Evolutionary conservation across 2,888 invertebrate genomes (phyloP), one percentile per base, ranked within the genome.

Genomic region (Micoletzkya japonica): DNA sequence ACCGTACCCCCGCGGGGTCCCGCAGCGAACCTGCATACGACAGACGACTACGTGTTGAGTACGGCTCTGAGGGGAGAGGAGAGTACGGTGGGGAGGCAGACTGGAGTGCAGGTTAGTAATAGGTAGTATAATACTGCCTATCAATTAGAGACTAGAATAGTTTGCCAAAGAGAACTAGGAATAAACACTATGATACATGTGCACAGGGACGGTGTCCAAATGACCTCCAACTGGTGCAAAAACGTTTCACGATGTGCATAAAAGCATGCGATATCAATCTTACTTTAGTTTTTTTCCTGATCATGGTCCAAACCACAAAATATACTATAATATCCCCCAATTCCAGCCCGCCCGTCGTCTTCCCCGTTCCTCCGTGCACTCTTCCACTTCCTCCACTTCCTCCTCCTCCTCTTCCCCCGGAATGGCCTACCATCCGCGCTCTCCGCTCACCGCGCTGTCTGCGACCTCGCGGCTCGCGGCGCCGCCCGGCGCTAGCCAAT

Each of bases 41-140:
- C 74, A 39, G 83, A 83, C 60, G 81, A 82, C 66, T 83, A 83
- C 70, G 83, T 83, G 24, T 70, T 79, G 10, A 73, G 75, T 37
- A 73, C 81, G 20, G 83, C 82, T 4, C 74, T 80, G 58, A n/a
- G 61, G 32, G 70, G n/a, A 28, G 54, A 26, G 28, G 4, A 30
- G 37, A 50, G 34, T 34, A 61, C 39, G 28, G 39, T 49, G 52
- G 30, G 50, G 61, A 59, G 56, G 26, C n/a, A 50, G 17, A 60
- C 71, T 2, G 71, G 71, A 2, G 17, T 59, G 20, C 70, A 56
- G 30, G 49, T 54, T 20, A 57, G 70, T 37, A 70, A 71, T n/a
- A 56, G 26, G 20, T 20, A 70, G 32, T n/a, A n/a, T n/a, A n/a
- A n/a, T n/a, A n/a, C n/a, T n/a, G n/a, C n/a, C n/a, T n/a, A n/a